These are phyloP conservation scores for Ophion costatus DNA, from an alignment of 2,888 invertebrate genomes.

Conservation along the genomic window DNA sequence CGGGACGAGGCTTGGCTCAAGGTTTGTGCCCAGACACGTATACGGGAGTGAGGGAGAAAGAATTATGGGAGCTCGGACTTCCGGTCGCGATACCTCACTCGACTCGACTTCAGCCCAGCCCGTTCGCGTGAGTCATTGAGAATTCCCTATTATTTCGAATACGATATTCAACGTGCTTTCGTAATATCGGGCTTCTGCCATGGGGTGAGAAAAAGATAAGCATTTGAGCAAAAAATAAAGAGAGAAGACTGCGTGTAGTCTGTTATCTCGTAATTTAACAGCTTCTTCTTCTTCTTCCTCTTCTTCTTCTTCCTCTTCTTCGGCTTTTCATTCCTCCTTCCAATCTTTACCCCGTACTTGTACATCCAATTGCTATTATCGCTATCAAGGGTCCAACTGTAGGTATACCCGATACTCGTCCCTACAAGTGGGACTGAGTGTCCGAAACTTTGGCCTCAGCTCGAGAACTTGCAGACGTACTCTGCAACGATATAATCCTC, in stretches of 20 bases:
- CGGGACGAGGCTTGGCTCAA: neutral
- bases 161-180: slow-evolving; percentile 25
- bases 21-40: neutral
- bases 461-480: neutral
- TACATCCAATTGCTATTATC: slow-evolving; percentile 44
- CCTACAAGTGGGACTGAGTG: neutral
- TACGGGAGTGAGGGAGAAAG: slow-evolving; percentile 61
- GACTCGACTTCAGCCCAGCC: slow-evolving; percentile 24
- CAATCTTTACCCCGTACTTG: neutral
- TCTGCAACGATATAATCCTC: neutral
- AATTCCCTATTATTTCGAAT: slow-evolving; percentile 61
- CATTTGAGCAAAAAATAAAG: neutral
- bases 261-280: slow-evolving; percentile 58
- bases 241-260: neutral
- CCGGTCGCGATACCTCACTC: slow-evolving; percentile 70
- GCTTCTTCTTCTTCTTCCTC: slow-evolving; percentile 30
- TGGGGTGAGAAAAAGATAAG: slow-evolving; percentile 9
- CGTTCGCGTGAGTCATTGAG: slow-evolving; percentile 55
- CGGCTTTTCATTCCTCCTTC: slow-evolving; percentile 3
- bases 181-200: slow-evolving; percentile 25
- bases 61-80: slow-evolving; percentile 67
- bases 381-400: slow-evolving; percentile 16
- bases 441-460: neutral
- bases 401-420: neutral
- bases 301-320: neutral